Base-by-base conservation (phyloP, 2,113 vertebrate species). In the Xerus inauris region DNA sequence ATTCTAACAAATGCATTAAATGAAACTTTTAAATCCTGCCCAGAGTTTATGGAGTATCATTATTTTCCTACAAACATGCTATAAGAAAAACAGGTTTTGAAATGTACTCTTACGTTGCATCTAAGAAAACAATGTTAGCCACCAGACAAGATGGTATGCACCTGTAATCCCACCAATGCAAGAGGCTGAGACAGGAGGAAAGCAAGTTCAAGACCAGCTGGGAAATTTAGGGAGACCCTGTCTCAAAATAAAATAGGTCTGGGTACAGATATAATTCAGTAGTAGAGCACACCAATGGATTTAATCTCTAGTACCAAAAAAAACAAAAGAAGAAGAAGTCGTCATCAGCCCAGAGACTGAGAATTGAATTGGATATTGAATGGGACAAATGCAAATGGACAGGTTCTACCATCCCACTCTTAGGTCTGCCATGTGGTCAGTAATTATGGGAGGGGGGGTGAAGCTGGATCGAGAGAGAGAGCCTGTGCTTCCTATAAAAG, bases 31-130 rank as follows among this genome's bases (percentile, higher is more conserved):
- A 71, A 84, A 83, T 73, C 42, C 71, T 88, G 51, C 28, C 42
- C 22, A n/a, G 95, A 85, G 42, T 91, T 91, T 87, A 94, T 75
- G 73, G 77, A 40, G 4, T 19, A 4, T 87, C 42, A 49, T 6
- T 91, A 73, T 77, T 93, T 93, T 89, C 49, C 59, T 19, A 87
- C 32, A 91, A 14, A 87, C 24, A 65, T 49, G 38, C 81, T 86
- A 14, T 40, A 85, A 95, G 38, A 77, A 93, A 92, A 91, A 35
- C 49, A 24, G 47, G 30, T 91, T 95, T 93, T 96, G 65, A 94
- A 94, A 89, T 40, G 28, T 38, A 82, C 47, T 93, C 40, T 76
- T 76, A 14, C 24, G 32, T 65, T 93, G 95, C 40, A 57, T n/a
- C 24, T 77, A 79, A 91, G 72, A 80, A 94, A 82, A 71, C 8